Evolutionary conservation across 1,140 invertebrate species (phyloP), one percentile per base, ranked within the genome.

Genomic region (Aphidius ervi): DNA sequence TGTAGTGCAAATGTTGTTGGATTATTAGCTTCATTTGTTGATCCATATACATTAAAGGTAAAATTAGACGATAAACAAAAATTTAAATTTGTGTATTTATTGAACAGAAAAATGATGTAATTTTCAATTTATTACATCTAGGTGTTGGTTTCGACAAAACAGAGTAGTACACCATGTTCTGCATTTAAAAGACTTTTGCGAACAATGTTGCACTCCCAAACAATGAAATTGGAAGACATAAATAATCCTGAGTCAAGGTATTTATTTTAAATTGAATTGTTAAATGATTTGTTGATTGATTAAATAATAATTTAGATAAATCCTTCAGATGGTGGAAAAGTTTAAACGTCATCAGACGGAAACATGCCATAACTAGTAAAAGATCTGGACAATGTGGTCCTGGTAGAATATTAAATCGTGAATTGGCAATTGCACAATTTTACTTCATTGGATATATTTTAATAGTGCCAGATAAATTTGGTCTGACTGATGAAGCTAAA

Each of bases 381-480:
- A 70, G 71, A 16, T 72, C 77, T 3, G 70, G 73, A 2, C 47
- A 68, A 0, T 74, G 74, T 23, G 77, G 61, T 3, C 0, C 61
- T 0, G 81, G 84, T 2, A 74, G 76, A 2, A 76, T 77, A 43
- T 65, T 63, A 7, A 91, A 95, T 69, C 83, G 85, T 59, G 91
- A 94, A 64, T 85, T 95, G 83, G 86, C 84, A 0, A 68, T 94
- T 3, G 94, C 93, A 0, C 89, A 90, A 70, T 92, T 89, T 65
- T 88, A 87, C 9, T 95, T 95, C 68, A 83, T 94, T 64, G 92
- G 90, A 1, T 86, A 87, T 42, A 76, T 85, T 0, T 67, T 92
- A 0, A 61, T 88, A 5, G 81, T 82, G 9, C 83, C 87, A 0
- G 69, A 85, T 41, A 74, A 80, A 23, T 75, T 92, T 42, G 86